Base-by-base conservation (phyloP, 1,140 invertebrate genomes). In the Drosophila neocordata region DNA sequence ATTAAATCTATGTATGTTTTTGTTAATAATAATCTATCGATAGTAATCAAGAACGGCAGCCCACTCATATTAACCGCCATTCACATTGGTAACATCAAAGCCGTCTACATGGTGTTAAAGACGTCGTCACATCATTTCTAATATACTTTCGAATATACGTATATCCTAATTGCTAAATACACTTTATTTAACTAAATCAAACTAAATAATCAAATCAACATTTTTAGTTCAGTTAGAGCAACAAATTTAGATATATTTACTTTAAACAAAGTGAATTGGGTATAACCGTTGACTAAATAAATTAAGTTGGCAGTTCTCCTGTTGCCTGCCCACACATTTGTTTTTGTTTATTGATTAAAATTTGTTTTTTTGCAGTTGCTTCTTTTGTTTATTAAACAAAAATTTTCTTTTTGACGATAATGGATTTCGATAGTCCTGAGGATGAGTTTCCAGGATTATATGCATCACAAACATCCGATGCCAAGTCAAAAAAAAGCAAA, bases 381-480 rank as follows among this genome's bases (percentile, higher is more conserved):
- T 65, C 66, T 67, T 67, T 83, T 69, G 73, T 89, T 83, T 83
- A 69, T 51, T 73, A 20, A 51, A n/a, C 37, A 18, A n/a, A 20
- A 52, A 53, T 5, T 18, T 27, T 22, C 24, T 41, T 55, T 52
- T 12, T 34, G 13, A 11, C 24, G 57, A 71, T 12, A 62, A 97
- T 97, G 96, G 96, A 97, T 93, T 97, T 97, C 92, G 96, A 97
- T 92, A 97, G 96, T 92, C 96, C 96, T 37, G 96, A 97, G 51
- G 96, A 97, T 92, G 96, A 97, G 92, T 98, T 97, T 92, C 96
- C 97, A 35, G 96, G 97, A 44, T 92, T 98, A 55, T 97, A 97
- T 90, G 95, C 95, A 11, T 96, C 95, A 7, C 96, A 97, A 92
- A 93, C 94, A 31, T 94, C 94, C 18, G 89, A 90, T 64, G 35